Conservation (phyloP, 2,113 vertebrate species). For the Ranitomeya variabilis region DNA sequence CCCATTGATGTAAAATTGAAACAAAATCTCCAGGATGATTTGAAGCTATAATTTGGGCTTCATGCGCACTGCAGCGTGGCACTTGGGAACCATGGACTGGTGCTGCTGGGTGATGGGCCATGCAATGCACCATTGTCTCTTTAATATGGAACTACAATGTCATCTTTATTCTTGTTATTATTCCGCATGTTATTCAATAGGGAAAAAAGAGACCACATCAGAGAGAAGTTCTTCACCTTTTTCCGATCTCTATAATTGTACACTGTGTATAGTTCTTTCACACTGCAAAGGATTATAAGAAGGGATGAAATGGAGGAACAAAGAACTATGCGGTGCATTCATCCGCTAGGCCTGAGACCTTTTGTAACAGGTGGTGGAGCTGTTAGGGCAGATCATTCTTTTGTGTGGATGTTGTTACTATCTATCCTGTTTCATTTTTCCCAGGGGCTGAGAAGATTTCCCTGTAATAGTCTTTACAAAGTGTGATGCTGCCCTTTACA, state of each 20-base stretch:
- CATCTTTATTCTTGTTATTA: neutral
- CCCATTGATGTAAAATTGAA: no score
- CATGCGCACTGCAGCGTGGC: no score
- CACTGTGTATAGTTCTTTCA: neutral
- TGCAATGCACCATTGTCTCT: neutral
- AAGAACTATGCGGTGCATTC: constrained; percentile 10
- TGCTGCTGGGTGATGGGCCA: no score
- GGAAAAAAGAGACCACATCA: neutral
- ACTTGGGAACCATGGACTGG: no score
- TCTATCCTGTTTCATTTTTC: constrained; percentile 24
- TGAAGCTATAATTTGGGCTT: no score
- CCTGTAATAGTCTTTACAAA: neutral
- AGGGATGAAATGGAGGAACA: neutral
- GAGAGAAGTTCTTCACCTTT: neutral
- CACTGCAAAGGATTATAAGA: neutral
- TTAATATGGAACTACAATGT: neutral
- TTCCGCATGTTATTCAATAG: neutral
- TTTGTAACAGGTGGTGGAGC: constrained; percentile 1
- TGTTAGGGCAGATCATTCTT: constrained; percentile 7
- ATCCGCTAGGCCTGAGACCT: neutral
- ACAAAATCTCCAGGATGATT: no score
- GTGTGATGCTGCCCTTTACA: neutral
- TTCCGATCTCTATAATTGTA: neutral
- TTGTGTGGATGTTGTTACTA: constrained; percentile 3
- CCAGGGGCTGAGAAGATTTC: neutral